A percentile compares a stretch with the other conserved stretches of the same genome.
These are phyloP conservation scores for Enteromius mattozi DNA, from an alignment of 2,797 vertebrate genomes.

Conservation along the genomic window DNA sequence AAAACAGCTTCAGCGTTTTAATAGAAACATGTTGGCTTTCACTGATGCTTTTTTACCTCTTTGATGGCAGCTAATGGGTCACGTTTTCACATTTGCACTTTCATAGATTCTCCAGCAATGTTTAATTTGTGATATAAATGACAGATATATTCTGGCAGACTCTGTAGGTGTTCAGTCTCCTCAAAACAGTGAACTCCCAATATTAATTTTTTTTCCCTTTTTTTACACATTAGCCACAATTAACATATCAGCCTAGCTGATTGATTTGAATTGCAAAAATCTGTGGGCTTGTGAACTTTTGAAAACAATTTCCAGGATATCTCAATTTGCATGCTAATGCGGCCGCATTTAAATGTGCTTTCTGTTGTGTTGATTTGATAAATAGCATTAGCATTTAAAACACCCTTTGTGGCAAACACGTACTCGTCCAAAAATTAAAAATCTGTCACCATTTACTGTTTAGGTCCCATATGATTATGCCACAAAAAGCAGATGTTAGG, in stretches of 20 bases:
- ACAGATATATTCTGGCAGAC: neutral
- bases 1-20: too few species aligned
- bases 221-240: neutral
- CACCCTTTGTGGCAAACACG: neutral
- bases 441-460: neutral
- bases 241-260: constrained; percentile 10
- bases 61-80: neutral
- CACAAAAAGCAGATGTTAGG: constrained; percentile 1
- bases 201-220: neutral
- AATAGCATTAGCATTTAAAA: constrained; percentile 31
- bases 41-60: neutral
- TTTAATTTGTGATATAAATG: neutral
- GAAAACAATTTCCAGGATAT: constrained; percentile 37
- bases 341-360: constrained; percentile 13
- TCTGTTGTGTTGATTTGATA: neutral
- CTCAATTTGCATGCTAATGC: constrained; percentile 20
- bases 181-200: neutral
- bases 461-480: neutral
- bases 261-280: constrained; percentile 43
- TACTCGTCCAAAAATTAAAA: neutral
- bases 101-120: neutral
- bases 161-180: neutral
- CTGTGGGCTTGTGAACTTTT: constrained; percentile 13
- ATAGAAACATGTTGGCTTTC: neutral
- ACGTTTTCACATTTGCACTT: neutral